phyloP scores from a whole-genome alignment of 92 coral and sea anemone genomes.

The Zoanthus sociatus region DNA sequence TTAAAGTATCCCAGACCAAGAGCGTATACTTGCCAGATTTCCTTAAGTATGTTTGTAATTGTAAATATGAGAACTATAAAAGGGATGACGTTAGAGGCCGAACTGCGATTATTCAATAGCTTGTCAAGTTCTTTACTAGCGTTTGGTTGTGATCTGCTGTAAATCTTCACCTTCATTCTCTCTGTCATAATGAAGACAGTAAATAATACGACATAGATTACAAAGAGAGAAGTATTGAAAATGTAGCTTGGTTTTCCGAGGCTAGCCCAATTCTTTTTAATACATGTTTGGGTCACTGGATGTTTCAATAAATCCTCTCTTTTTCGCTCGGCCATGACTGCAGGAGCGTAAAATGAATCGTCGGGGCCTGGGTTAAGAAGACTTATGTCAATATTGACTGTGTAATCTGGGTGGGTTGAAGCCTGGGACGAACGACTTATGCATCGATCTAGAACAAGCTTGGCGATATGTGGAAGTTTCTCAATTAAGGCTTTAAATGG shows the following conservation, averaged over 20 bases:
- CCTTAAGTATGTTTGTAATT: slow-evolving; percentile 49
- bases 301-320: slow-evolving; percentile 84
- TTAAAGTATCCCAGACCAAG: slow-evolving; percentile 62
- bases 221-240: slow-evolving; percentile 59
- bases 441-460: slow-evolving; percentile 61
- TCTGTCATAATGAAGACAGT: slow-evolving; percentile 71
- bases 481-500: slow-evolving; percentile 67
- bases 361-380: slow-evolving; percentile 79
- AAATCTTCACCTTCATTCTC: slow-evolving; percentile 59
- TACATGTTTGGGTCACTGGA: slow-evolving; percentile 71
- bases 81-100: slow-evolving; percentile 44
- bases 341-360: slow-evolving; percentile 67
- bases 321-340: slow-evolving; percentile 68
- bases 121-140: slow-evolving; percentile 39
- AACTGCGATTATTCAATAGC: slow-evolving; percentile 11
- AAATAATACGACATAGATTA: slow-evolving; percentile 64
- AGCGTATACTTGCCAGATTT: slow-evolving; percentile 70
- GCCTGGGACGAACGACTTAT: slow-evolving; percentile 48
- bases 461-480: slow-evolving; percentile 68
- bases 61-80: slow-evolving; percentile 51
- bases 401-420: slow-evolving; percentile 55
- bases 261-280: slow-evolving; percentile 77
- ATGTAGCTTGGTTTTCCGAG: slow-evolving; percentile 74
- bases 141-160: slow-evolving; percentile 45
- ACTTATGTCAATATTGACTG: slow-evolving; percentile 39